These are phyloP conservation scores for Lerista edwardsae DNA, from an alignment of 2,797 vertebrate genomes.

Conservation along the genomic window DNA sequence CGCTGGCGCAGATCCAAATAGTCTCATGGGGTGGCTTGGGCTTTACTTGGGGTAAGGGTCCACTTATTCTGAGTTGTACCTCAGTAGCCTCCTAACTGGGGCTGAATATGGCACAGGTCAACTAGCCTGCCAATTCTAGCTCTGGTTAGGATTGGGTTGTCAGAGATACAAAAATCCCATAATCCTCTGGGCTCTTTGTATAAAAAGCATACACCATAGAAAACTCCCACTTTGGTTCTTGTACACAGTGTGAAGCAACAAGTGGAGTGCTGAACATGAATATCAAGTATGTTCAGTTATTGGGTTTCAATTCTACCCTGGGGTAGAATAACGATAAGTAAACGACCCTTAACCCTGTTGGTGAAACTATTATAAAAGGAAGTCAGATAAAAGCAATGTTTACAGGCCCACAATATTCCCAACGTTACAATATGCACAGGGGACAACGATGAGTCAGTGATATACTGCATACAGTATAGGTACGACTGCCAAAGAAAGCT, in stretches of 20 bases:
- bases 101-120: no score
- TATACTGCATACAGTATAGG: conserved; percentile 13
- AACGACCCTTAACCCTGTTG: not conserved
- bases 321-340: no score
- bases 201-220: not conserved
- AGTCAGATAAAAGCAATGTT: not conserved
- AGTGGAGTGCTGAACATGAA: not conserved
- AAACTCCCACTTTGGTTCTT: not conserved
- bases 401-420: not conserved
- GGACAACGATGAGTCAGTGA: not conserved
- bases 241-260: not conserved
- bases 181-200: not conserved
- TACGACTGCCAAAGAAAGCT: conserved; percentile 12
- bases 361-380: not conserved
- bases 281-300: not conserved
- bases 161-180: not conserved
- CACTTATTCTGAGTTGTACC: no score
- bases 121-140: no score
- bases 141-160: no score
- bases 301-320: not conserved
- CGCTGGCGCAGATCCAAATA: no score
- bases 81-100: no score
- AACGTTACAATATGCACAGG: not conserved
- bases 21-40: no score
- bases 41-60: no score